Evolutionary conservation across 2,113 vertebrate species (phyloP).

Genomic region (Oreochromis spilurus): DNA sequence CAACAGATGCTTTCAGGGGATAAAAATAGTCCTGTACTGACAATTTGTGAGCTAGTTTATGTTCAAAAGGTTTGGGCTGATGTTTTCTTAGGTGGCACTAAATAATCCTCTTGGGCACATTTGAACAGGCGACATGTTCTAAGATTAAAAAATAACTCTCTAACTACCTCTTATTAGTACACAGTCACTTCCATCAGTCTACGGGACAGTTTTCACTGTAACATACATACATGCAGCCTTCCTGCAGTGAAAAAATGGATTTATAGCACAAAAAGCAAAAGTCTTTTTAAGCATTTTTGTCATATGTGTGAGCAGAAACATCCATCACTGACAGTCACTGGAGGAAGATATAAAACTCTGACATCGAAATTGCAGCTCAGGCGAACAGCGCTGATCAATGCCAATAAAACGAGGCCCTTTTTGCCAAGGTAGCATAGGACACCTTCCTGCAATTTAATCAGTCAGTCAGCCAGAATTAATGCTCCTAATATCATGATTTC

Average conservation of each 20-base stretch:
- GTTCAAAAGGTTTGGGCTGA: conserved; percentile 26
- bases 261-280: conserved; percentile 6
- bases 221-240: background rate
- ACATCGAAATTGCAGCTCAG: conserved; percentile 41
- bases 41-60: conserved; percentile 24
- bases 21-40: conserved; percentile 61
- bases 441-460: conserved; percentile 77
- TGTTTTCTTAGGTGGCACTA: conserved; percentile 4
- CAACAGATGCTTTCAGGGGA: conserved; percentile 54
- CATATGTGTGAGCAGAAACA: conserved; percentile 24
- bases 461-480: conserved; percentile 74
- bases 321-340: conserved; percentile 32
- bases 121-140: conserved; percentile 2
- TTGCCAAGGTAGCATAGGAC: conserved; percentile 66
- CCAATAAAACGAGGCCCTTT: conserved; percentile 62
- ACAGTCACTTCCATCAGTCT: background rate
- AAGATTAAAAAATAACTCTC: background rate
- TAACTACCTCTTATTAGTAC: background rate
- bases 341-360: conserved; percentile 44
- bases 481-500: conserved; percentile 75
- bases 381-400: conserved; percentile 53
- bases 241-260: background rate
- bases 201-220: background rate
- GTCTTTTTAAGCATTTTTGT: conserved; percentile 40
- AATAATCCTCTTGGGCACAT: conserved; percentile 14